phyloP scores from a whole-genome alignment of 1,140 invertebrate species.

The Chironomus striatipennis region DNA sequence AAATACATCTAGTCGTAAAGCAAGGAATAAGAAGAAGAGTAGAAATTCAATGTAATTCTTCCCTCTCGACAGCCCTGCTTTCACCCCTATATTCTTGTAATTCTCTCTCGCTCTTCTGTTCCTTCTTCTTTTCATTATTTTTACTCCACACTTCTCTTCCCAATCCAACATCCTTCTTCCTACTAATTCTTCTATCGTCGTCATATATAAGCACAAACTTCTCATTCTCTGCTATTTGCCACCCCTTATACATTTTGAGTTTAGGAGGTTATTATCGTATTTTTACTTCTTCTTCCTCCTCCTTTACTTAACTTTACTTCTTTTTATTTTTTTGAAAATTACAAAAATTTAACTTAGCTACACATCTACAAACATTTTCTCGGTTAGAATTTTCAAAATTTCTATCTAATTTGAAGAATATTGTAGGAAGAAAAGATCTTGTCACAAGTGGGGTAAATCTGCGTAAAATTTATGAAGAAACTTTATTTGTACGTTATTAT shows the following conservation, averaged over 20 bases:
- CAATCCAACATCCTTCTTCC: neutral
- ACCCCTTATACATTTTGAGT: constrained; percentile 18
- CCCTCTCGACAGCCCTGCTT: neutral
- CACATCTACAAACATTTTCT: neutral
- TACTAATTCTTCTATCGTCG: neutral
- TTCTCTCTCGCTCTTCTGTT: neutral
- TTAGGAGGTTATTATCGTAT: constrained; percentile 24
- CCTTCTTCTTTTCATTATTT: neutral
- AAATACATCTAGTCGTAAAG: neutral
- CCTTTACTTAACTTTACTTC: neutral
- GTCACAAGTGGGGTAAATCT: too few species aligned
- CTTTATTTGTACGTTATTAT: too few species aligned
- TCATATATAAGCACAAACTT: too few species aligned
- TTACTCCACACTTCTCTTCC: neutral
- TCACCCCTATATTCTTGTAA: neutral
- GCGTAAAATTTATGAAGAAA: too few species aligned
- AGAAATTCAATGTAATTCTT: neutral
- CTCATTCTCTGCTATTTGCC: neutral
- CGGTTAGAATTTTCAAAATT: too few species aligned
- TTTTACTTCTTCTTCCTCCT: constrained; percentile 15
- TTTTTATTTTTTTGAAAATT: neutral
- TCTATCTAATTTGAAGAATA: too few species aligned
- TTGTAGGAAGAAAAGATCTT: too few species aligned
- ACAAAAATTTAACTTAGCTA: neutral
- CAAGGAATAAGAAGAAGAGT: neutral